Evolutionary conservation across 2,797 vertebrate species (phyloP).

Genomic region (Hemibagrus guttatus): DNA sequence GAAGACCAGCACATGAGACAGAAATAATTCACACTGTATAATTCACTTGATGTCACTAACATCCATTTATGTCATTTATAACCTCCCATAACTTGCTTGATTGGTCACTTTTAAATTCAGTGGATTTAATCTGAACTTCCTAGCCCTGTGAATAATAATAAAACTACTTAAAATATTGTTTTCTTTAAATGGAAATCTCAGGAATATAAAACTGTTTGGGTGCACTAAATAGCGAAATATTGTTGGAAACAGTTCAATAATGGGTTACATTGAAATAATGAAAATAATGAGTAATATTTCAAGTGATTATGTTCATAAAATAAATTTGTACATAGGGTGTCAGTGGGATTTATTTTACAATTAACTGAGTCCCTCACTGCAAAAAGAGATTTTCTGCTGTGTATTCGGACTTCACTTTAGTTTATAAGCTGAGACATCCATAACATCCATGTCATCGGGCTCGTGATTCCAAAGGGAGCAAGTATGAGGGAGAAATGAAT

Average conservation of each 20-base stretch:
- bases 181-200: neutral
- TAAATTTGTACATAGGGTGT: neutral
- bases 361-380: neutral
- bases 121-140: neutral
- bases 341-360: neutral
- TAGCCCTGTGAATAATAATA: neutral
- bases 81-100: neutral
- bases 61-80: neutral
- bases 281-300: neutral
- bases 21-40: neutral
- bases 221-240: neutral
- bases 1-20: constrained; percentile 2
- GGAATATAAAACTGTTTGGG: neutral
- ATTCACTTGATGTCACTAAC: neutral
- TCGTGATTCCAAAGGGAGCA: neutral
- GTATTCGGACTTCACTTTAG: neutral
- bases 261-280: neutral
- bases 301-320: neutral
- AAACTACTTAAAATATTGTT: neutral
- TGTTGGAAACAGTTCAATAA: neutral
- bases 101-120: neutral
- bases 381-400: neutral
- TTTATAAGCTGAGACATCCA: neutral
- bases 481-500: neutral
- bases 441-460: neutral